A percentile compares a stretch with the other conserved stretches of the same genome.
Evolutionary conservation across 2,113 vertebrate species (phyloP).

Genomic region (Megaceryle torquata): DNA sequence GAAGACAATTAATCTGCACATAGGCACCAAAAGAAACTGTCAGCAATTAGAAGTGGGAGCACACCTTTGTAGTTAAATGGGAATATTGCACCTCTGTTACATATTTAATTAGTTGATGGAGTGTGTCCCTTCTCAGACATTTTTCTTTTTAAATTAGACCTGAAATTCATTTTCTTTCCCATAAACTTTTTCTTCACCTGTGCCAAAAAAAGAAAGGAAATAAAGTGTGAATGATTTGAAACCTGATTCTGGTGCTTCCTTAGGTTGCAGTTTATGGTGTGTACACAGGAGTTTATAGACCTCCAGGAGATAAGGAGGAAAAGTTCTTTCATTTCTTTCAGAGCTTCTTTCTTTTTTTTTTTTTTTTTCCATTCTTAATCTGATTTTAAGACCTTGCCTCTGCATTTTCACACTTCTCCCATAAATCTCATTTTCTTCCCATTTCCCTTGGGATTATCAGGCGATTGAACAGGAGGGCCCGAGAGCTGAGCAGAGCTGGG

Average conservation of each 20-base stretch:
- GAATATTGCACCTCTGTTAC: slow-evolving; percentile 52
- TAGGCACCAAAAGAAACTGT: slow-evolving; percentile 45
- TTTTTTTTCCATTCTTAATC: not conserved
- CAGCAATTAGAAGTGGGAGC: slow-evolving; percentile 53
- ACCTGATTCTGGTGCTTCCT: not conserved
- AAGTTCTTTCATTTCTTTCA: not conserved
- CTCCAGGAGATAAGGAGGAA: not conserved
- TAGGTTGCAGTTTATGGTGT: not conserved
- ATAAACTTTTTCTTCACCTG: not conserved
- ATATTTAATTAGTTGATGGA: slow-evolving; percentile 52
- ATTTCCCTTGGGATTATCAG: not conserved
- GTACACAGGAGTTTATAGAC: not conserved
- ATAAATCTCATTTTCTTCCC: slow-evolving; percentile 30
- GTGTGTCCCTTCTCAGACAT: slow-evolving; percentile 11
- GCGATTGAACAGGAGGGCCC: not conserved
- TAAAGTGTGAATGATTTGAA: not conserved
- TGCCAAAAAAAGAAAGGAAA: not conserved
- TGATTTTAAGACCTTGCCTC: slow-evolving; percentile 17
- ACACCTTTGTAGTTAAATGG: slow-evolving; percentile 51
- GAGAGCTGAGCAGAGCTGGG: not conserved
- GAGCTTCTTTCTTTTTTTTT: not conserved
- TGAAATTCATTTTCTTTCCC: not conserved
- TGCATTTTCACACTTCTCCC: slow-evolving; percentile 3
- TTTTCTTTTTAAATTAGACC: slow-evolving; percentile 22
- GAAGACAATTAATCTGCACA: slow-evolving; percentile 49